phyloP scores from a whole-genome alignment of 2,113 vertebrate species.

The Tychaedon coryphoeus region DNA sequence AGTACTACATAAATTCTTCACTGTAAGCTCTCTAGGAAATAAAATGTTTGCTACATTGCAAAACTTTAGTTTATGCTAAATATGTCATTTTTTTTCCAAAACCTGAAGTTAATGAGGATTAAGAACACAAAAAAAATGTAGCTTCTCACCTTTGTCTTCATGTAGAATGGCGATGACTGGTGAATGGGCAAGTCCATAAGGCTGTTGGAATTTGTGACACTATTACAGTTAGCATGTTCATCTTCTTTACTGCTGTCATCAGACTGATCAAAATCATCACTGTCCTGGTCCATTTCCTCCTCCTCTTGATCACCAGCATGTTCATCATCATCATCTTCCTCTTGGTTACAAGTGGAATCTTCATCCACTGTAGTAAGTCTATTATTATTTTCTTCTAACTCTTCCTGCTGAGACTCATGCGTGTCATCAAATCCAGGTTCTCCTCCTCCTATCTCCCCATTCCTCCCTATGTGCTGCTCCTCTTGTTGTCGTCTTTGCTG shows the following conservation, averaged over 20 bases:
- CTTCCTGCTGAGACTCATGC: conserved; percentile 70
- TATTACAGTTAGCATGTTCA: conserved; percentile 84
- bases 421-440: conserved; percentile 68
- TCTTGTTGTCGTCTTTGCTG: conserved; percentile 74
- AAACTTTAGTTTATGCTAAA: neutral
- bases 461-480: conserved; percentile 74
- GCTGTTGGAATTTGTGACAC: conserved; percentile 83
- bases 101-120: neutral
- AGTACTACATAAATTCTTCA: neutral
- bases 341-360: conserved; percentile 76
- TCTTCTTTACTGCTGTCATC: conserved; percentile 92
- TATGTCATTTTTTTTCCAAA: neutral
- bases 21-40: neutral
- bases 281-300: conserved; percentile 99
- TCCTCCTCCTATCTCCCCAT: conserved; percentile 74
- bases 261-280: conserved; percentile 95
- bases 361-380: conserved; percentile 75
- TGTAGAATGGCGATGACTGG: conserved; percentile 83
- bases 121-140: neutral
- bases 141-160: conserved; percentile 89
- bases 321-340: conserved; percentile 83
- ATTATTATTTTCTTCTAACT: conserved; percentile 81
- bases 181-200: conserved; percentile 81
- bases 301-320: conserved; percentile 84
- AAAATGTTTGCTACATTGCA: neutral